These are phyloP conservation scores for Auanema sp. DNA, from an alignment of 2,888 invertebrate species.

Conservation along the genomic window DNA sequence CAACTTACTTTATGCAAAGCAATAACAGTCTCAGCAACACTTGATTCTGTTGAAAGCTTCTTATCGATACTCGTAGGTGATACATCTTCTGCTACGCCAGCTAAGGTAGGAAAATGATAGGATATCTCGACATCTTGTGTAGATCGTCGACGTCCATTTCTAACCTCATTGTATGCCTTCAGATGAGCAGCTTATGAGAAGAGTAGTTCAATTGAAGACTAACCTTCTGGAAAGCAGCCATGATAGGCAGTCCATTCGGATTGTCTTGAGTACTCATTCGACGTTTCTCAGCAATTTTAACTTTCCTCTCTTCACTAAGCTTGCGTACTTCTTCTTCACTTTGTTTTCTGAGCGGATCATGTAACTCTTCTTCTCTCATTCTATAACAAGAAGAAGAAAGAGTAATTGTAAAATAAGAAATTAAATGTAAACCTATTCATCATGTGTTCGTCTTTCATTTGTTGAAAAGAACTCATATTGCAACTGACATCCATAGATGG, in stretches of 20 bases:
- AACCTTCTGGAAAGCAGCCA: slow-evolving; percentile 49
- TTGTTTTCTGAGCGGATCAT: slow-evolving; percentile 22
- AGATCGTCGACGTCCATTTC: slow-evolving; percentile 33
- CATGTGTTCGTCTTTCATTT: slow-evolving; percentile 47
- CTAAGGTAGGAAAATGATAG: slow-evolving; percentile 6
- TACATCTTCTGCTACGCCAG: slow-evolving; percentile 22
- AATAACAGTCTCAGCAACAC: slow-evolving; percentile 45
- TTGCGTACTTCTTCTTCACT: slow-evolving; percentile 41
- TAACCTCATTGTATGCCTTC: slow-evolving; percentile 40
- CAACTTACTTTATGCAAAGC: slow-evolving; percentile 21
- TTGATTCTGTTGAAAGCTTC: slow-evolving; percentile 35
- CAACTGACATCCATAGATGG: slow-evolving; percentile 51
- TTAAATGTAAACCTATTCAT: slow-evolving; percentile 24
- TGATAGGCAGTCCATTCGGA: slow-evolving; percentile 49
- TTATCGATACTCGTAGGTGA: slow-evolving; percentile 22
- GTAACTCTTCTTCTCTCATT: slow-evolving; percentile 36
- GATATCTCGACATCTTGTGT: slow-evolving; percentile 7
- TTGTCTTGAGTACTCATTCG: slow-evolving; percentile 35
- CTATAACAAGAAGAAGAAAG: slow-evolving; percentile 8
- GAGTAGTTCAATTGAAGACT: background rate
- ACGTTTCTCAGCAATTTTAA: slow-evolving; percentile 31
- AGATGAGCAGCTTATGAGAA: background rate
- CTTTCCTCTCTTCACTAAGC: slow-evolving; percentile 35
- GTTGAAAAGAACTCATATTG: slow-evolving; percentile 38
- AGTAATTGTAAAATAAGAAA: background rate